A percentile compares a stretch with the other conserved stretches of the same genome.
Evolutionary conservation across 2,113 vertebrate species (phyloP).

Genomic region (Oryzias curvinotus): DNA sequence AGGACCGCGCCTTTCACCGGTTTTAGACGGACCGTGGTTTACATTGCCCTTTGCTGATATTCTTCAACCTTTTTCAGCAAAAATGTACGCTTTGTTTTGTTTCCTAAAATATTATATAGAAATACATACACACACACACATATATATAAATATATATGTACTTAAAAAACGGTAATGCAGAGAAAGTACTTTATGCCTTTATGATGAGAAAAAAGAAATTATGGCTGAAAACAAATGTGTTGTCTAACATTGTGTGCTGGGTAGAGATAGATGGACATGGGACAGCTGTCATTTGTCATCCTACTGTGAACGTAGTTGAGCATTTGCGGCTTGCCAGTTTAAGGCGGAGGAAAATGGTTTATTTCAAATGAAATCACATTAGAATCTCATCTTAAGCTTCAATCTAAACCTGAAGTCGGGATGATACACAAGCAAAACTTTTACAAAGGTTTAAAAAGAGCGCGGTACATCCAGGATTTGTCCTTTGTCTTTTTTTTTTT

Average conservation of each 20-base stretch:
- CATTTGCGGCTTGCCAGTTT: conserved; percentile 38
- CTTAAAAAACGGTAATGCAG: conserved; percentile 64
- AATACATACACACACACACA: conserved; percentile 46
- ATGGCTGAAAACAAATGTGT: conserved; percentile 77
- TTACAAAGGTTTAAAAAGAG: too few species aligned
- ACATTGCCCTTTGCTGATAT: conserved; percentile 81
- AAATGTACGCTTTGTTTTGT: conserved; percentile 76
- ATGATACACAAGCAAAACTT: neutral
- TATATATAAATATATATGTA: conserved; percentile 49
- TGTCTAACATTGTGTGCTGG: conserved; percentile 75
- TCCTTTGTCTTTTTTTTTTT: conserved; percentile 11
- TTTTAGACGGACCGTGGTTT: conserved; percentile 79
- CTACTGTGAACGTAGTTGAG: conserved; percentile 30
- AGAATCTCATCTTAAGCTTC: conserved; percentile 20
- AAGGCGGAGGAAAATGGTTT: conserved; percentile 14
- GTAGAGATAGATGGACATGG: conserved; percentile 41
- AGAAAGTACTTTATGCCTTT: conserved; percentile 78
- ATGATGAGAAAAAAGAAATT: conserved; percentile 70
- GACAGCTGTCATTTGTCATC: conserved; percentile 30
- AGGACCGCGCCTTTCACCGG: conserved; percentile 65
- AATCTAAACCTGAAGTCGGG: conserved; percentile 9
- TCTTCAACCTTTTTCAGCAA: conserved; percentile 77
- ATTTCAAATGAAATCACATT: conserved; percentile 34
- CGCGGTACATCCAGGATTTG: conserved; percentile 3
- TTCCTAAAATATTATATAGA: conserved; percentile 64